These are phyloP conservation scores for Solenodon paradoxus DNA, from an alignment of 2,113 vertebrate species.

Conservation along the genomic window DNA sequence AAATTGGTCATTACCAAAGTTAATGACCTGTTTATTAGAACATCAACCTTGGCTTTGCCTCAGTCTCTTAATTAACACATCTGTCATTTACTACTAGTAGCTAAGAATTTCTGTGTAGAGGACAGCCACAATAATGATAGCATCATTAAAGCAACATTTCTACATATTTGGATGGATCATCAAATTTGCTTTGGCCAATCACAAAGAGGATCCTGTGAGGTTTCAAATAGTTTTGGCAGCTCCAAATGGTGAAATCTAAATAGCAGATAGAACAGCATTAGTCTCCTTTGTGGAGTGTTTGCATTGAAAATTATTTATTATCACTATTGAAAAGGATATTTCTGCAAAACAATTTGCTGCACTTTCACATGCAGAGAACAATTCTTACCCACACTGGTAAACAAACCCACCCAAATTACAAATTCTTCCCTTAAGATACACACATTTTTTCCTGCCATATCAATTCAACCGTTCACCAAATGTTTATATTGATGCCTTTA, in stretches of 20 bases:
- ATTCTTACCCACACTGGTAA: neutral
- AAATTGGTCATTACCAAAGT: constrained; percentile 87
- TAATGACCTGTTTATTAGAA: constrained; percentile 88
- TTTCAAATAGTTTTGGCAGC: constrained; percentile 53
- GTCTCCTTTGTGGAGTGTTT: constrained; percentile 52
- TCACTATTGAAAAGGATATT: constrained; percentile 10
- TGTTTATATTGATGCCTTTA: neutral
- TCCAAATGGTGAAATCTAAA: constrained; percentile 47
- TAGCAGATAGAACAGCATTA: constrained; percentile 32
- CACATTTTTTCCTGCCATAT: neutral
- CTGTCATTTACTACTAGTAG: constrained; percentile 83
- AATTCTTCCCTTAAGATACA: neutral
- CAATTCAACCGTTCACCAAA: neutral
- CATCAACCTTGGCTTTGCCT: constrained; percentile 87
- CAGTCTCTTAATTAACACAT: constrained; percentile 86
- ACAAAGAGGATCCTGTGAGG: neutral
- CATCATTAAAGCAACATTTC: constrained; percentile 69
- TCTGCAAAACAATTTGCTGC: constrained; percentile 1
- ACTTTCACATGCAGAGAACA: neutral
- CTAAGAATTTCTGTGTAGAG: constrained; percentile 68
- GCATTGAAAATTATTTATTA: constrained; percentile 53
- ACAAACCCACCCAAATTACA: neutral
- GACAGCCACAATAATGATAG: constrained; percentile 63
- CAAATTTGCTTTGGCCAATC: constrained; percentile 50
- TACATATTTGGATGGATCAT: constrained; percentile 58